Evolutionary conservation across 2,113 vertebrate genomes (phyloP), one percentile per base, ranked within the genome.

Genomic region (Strigops habroptila): DNA sequence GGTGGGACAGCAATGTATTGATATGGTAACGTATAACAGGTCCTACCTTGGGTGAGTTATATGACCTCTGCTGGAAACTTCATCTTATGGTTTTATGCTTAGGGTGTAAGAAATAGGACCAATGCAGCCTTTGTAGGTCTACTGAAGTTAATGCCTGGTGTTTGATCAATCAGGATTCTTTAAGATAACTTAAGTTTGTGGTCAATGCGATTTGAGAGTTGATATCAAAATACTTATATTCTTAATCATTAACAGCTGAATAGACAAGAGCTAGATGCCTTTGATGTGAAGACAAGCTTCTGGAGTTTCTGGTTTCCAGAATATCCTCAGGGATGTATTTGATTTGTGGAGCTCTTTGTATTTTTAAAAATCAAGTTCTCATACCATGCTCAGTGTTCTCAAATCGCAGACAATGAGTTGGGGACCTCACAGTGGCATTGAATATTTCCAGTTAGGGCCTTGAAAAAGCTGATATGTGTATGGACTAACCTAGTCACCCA

Each of bases 211-310:
- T 76, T 78, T 95, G 84, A 94, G 85, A 83, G 24, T 74, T 82
- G 49, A 59, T 94, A 44, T n/a, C 43, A 88, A 88, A 93, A 88
- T 94, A 69, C 71, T 73, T 78, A 51, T 0, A 21, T 67, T 62
- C 43, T 96, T 95, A 96, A 90, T 92, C 65, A 57, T 60, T 65
- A 78, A 57, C 93, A 97, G 93, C 88, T 95, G 95, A 96, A 71
- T 55, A 95, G 93, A 86, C 85, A 93, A 65, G 57, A 93, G 33
- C 35, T 67, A 57, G 41, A 75, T 52, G 51, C 5, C 65, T 96
- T 87, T 95, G 86, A 96, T 92, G 83, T 91, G 57, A 60, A 46
- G 41, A 77, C 0, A 4, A 92, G 60, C 44, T 93, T 70, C 76
- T 91, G 75, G 85, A 90, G 90, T 90, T 96, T 96, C 85, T 88